A percentile compares a stretch with the other conserved stretches of the same genome.
Evolutionary conservation across 2,888 invertebrate genomes (phyloP).

Genomic region (Sepioteuthis lessoniana): DNA sequence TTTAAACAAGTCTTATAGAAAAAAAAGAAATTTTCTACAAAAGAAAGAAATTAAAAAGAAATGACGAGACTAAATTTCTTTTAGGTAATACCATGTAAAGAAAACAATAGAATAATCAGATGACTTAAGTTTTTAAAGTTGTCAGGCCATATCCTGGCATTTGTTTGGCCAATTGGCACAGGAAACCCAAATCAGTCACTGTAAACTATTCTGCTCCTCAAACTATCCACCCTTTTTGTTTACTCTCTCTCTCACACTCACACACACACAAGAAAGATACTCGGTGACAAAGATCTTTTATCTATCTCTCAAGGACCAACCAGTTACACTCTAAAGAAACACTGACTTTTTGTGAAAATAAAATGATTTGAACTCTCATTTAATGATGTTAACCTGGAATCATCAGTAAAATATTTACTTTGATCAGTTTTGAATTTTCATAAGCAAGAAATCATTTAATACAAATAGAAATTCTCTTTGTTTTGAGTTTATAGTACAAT

Average conservation of each 20-base stretch:
- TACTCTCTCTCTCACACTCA: neutral
- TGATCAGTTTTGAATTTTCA: neutral
- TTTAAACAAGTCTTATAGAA: too few species aligned
- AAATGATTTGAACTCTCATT: too few species aligned
- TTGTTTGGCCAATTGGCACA: neutral
- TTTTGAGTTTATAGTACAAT: too few species aligned
- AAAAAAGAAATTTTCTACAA: neutral
- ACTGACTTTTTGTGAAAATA: neutral
- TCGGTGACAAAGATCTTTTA: neutral
- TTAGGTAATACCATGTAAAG: neutral
- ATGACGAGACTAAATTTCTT: neutral
- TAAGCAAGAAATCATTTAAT: too few species aligned
- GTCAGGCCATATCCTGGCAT: neutral
- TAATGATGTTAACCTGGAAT: neutral
- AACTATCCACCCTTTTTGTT: neutral
- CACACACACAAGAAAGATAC: neutral
- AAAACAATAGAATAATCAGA: neutral
- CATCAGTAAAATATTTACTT: neutral
- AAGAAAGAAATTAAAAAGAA: neutral
- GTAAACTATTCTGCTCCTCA: neutral
- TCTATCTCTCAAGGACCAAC: neutral
- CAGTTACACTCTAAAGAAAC: neutral
- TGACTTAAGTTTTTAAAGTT: neutral
- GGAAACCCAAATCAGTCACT: neutral
- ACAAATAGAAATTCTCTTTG: too few species aligned